A percentile compares a stretch with the other conserved stretches of the same genome.
These are phyloP conservation scores for Tringa solitaria DNA, from an alignment of 2,113 vertebrate species.

Conservation along the genomic window DNA sequence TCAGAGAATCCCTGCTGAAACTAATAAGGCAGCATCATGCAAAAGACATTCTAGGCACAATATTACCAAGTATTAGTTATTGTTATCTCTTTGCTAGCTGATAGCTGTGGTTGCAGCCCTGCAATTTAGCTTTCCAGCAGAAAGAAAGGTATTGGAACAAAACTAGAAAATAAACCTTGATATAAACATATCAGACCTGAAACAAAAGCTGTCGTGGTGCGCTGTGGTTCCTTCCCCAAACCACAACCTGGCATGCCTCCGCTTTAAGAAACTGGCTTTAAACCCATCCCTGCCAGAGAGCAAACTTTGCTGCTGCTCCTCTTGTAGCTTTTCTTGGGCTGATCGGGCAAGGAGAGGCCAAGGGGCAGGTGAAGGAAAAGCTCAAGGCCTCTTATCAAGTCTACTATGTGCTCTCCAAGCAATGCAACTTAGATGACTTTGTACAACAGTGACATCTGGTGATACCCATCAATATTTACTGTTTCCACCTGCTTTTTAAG, in stretches of 20 bases:
- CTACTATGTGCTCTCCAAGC: neutral
- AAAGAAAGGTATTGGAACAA: neutral
- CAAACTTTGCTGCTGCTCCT: neutral
- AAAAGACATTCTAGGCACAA: neutral
- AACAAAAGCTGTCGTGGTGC: neutral
- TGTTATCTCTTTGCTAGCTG: constrained; percentile 24
- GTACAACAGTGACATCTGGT: constrained; percentile 66
- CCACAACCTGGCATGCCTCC: neutral
- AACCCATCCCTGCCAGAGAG: neutral
- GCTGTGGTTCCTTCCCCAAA: neutral
- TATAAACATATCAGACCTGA: neutral
- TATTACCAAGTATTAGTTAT: constrained; percentile 47
- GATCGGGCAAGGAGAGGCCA: neutral
- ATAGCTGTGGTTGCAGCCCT: neutral
- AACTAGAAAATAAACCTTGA: neutral
- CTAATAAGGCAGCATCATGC: constrained; percentile 22
- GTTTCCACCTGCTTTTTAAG: neutral
- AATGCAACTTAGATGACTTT: neutral
- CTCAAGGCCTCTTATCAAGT: neutral
- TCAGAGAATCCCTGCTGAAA: constrained; percentile 43
- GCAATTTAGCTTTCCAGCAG: constrained; percentile 24
- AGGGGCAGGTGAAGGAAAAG: neutral
- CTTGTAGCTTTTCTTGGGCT: neutral
- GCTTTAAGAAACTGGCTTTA: neutral
- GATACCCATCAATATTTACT: constrained; percentile 49